A percentile compares a stretch with the other conserved stretches of the same genome.
These are phyloP conservation scores for Rhabdornis inornatus DNA, from an alignment of 2,113 vertebrate genomes.

Conservation along the genomic window DNA sequence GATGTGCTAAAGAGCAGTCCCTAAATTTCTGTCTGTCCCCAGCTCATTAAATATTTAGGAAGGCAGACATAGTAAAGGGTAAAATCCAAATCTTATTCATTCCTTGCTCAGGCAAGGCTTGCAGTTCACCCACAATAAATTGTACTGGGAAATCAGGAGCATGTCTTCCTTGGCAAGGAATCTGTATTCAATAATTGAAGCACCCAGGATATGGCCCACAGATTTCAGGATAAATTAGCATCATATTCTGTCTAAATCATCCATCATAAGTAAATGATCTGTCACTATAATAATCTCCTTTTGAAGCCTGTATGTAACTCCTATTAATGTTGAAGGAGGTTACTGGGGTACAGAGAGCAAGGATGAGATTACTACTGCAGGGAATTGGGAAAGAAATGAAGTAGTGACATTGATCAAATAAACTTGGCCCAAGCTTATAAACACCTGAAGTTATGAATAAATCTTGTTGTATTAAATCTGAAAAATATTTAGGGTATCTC, in stretches of 20 bases:
- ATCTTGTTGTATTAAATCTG: not conserved
- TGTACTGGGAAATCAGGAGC: not conserved
- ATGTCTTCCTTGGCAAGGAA: not conserved
- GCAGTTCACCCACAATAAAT: not conserved
- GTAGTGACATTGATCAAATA: not conserved
- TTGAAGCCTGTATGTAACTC: not conserved
- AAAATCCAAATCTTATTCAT: not conserved
- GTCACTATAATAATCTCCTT: not conserved
- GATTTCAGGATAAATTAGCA: constrained; percentile 25
- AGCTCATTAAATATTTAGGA: not conserved
- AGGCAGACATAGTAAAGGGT: not conserved
- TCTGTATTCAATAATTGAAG: constrained; percentile 38
- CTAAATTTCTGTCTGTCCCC: not conserved
- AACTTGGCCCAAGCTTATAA: not conserved
- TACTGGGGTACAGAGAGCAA: not conserved
- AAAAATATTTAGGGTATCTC: not conserved
- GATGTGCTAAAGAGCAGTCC: not conserved
- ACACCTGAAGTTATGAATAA: not conserved
- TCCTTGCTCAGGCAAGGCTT: not conserved
- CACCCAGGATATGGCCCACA: not conserved
- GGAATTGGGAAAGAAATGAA: not conserved
- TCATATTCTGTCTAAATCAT: not conserved
- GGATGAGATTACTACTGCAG: not conserved
- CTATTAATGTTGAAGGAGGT: constrained; percentile 9
- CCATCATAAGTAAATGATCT: constrained; percentile 21